phyloP scores from a whole-genome alignment of 2,888 invertebrate genomes.

The Lypha dubia region DNA sequence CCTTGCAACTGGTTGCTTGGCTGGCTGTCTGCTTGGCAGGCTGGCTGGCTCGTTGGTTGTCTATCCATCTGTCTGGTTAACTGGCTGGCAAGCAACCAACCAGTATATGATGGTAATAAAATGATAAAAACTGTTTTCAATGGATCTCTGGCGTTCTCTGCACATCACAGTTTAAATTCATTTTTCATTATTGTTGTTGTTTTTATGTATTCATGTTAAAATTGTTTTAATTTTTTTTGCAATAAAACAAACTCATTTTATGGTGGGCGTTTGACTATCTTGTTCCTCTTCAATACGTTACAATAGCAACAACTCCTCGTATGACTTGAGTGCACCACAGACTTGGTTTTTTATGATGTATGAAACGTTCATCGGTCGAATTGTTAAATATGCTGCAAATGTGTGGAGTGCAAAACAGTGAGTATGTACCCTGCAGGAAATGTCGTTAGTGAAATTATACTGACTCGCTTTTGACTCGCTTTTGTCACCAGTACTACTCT shows the following conservation, averaged over 20 bases:
- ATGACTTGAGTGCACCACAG: conserved; percentile 27
- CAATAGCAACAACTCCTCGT: conserved; percentile 43
- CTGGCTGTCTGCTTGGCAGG: neutral
- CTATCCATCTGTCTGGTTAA: neutral
- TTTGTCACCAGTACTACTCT: too few relatives aligned
- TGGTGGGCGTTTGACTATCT: conserved; percentile 69
- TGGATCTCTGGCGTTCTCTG: conserved; percentile 46
- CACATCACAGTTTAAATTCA: conserved; percentile 50
- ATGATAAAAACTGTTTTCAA: conserved; percentile 62
- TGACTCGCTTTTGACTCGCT: too few relatives aligned
- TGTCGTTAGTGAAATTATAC: too few relatives aligned
- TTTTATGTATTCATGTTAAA: conserved; percentile 43
- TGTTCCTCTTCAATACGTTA: conserved; percentile 31
- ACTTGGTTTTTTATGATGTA: conserved; percentile 30
- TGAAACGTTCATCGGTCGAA: conserved; percentile 31
- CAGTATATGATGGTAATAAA: conserved; percentile 68
- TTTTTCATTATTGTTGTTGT: conserved; percentile 50
- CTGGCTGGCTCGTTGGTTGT: neutral
- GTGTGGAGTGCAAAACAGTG: too few relatives aligned
- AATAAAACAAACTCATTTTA: conserved; percentile 67
- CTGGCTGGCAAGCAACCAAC: conserved; percentile 34
- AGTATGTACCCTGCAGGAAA: too few relatives aligned
- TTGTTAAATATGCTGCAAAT: conserved; percentile 43
- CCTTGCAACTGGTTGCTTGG: conserved; percentile 38
- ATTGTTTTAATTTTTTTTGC: too few relatives aligned